Evolutionary conservation across 1,140 invertebrate species (phyloP).

Genomic region (Drosophila lini): DNA sequence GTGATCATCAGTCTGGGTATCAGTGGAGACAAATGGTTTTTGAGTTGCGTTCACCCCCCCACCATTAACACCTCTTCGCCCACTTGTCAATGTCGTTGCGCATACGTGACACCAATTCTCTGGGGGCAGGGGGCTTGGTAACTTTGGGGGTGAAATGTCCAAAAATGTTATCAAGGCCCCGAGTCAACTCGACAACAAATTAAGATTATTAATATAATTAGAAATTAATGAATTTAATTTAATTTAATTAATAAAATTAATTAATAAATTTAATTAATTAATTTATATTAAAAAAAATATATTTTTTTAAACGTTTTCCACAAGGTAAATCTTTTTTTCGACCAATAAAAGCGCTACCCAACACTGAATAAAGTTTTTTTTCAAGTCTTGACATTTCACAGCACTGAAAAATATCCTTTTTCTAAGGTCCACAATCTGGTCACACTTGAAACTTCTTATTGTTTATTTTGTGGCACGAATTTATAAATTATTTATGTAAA

Average conservation of each 20-base stretch:
- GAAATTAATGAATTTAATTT: not conserved
- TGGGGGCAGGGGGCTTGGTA: not conserved
- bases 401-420: not conserved
- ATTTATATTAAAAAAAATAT: not conserved
- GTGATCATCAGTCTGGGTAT: slow-evolving; percentile 16
- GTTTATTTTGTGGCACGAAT: not conserved
- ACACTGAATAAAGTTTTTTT: not conserved
- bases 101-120: slow-evolving; percentile 43
- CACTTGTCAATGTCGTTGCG: slow-evolving; percentile 32
- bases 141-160: not conserved
- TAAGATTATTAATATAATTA: not conserved
- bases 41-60: slow-evolving; percentile 8
- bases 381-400: not conserved
- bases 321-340: too few species aligned
- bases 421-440: not conserved
- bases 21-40: slow-evolving; percentile 27
- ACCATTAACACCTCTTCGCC: slow-evolving; percentile 8
- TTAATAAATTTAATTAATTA: not conserved
- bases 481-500: not conserved
- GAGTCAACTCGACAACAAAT: not conserved
- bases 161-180: slow-evolving; percentile 12
- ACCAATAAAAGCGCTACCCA: not conserved
- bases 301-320: too few species aligned
- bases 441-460: not conserved
- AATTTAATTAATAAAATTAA: not conserved